These are phyloP conservation scores for Charadrius vociferus DNA, from an alignment of 2,113 vertebrate genomes.

Conservation along the genomic window DNA sequence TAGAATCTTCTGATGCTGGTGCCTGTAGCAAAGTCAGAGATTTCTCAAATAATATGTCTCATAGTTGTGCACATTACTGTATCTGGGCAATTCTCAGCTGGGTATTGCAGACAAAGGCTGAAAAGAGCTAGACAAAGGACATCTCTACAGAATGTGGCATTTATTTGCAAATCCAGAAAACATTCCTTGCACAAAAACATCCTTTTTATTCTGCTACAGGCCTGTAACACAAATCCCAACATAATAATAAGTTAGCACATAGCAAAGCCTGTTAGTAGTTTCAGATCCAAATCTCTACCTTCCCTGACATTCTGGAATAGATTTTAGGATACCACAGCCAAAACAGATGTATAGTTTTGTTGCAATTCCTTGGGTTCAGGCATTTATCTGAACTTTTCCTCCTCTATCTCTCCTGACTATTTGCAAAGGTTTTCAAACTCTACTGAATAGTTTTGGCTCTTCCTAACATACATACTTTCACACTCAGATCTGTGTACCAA, in stretches of 20 bases:
- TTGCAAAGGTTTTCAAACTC: slow-evolving; percentile 25
- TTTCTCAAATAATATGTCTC: slow-evolving; percentile 26
- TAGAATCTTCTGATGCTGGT: not conserved
- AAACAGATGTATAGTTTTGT: not conserved
- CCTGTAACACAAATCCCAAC: slow-evolving; percentile 2
- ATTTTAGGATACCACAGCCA: slow-evolving; percentile 1
- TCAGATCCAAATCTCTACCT: slow-evolving; percentile 34
- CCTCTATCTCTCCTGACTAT: not conserved
- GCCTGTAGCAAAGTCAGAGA: slow-evolving; percentile 18
- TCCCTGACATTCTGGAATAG: not conserved
- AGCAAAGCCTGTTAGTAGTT: not conserved
- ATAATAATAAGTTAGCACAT: slow-evolving; percentile 2
- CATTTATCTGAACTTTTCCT: not conserved
- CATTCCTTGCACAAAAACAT: not conserved
- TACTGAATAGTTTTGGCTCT: slow-evolving; percentile 1
- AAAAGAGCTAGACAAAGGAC: slow-evolving; percentile 2
- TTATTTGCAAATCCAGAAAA: slow-evolving; percentile 32
- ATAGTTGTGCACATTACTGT: not conserved
- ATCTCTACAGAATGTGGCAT: not conserved
- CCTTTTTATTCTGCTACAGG: not conserved
- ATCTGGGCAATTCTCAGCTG: not conserved
- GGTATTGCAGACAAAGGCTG: not conserved
- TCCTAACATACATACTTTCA: not conserved
- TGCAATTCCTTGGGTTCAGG: not conserved
- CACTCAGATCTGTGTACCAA: not conserved